Conservation (phyloP, 37 sponge, comb jelly and placozoan genomes). For the Hormiphora californensis region DNA sequence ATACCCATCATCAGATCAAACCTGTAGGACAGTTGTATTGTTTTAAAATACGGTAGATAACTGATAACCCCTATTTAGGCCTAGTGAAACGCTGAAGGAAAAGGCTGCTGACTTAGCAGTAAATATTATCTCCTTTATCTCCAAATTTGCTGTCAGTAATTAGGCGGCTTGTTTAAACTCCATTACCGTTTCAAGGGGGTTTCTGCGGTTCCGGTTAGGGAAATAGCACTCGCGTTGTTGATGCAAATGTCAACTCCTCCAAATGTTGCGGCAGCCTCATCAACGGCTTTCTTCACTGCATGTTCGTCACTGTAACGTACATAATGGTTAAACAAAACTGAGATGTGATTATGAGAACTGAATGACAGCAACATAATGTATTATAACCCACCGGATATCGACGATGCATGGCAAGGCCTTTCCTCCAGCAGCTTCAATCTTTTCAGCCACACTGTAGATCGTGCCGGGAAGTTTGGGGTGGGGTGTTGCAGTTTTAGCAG, state of each 20-base stretch:
- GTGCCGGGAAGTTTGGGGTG: constrained; percentile 98
- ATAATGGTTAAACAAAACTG: not conserved
- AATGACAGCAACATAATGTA: not conserved
- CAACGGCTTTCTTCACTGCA: constrained; percentile 72
- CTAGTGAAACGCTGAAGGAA: no score
- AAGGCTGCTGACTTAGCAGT: no score
- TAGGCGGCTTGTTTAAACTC: not conserved
- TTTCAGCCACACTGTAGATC: constrained; percentile 94
- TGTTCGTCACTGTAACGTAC: constrained; percentile 60
- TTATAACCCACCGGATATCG: constrained; percentile 67
- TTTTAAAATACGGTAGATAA: no score
- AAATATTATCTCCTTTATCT: no score
- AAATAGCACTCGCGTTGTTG: constrained; percentile 97
- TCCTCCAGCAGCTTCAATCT: constrained; percentile 90
- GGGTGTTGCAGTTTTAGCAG: constrained; percentile 88
- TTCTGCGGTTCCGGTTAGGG: constrained; percentile 80
- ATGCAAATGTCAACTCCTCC: constrained; percentile 96
- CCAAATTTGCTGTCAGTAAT: no score
- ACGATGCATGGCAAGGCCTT: constrained; percentile 89
- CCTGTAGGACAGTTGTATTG: constrained; percentile 53
- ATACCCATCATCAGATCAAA: constrained; percentile 98
- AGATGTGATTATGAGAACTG: not conserved
- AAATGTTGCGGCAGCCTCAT: constrained; percentile 78
- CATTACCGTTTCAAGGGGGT: constrained; percentile 87
- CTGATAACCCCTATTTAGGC: no score